These are phyloP conservation scores for Pristionchus maxplancki DNA, from an alignment of 2,888 invertebrate genomes.

Conservation along the genomic window DNA sequence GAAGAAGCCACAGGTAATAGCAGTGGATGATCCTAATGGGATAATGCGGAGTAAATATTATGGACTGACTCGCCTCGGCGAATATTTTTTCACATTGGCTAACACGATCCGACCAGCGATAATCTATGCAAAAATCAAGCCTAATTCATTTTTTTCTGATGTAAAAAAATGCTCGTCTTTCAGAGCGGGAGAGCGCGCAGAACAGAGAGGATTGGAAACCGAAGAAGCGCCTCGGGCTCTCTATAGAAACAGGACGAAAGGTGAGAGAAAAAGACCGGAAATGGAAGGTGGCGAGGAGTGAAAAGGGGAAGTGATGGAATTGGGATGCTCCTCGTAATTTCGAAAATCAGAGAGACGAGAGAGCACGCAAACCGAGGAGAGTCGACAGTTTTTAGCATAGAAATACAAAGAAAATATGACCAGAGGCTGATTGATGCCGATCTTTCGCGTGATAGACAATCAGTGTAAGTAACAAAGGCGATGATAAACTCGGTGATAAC, in stretches of 20 bases:
- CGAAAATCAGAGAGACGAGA: background rate
- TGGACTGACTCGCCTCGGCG: background rate
- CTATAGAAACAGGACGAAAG: background rate
- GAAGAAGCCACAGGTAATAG: background rate
- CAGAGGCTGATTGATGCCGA: background rate
- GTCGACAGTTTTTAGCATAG: too few relatives aligned
- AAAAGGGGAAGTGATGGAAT: background rate
- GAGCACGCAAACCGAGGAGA: too few relatives aligned
- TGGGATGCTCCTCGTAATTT: too few relatives aligned
- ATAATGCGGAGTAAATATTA: background rate
- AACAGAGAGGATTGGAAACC: too few relatives aligned
- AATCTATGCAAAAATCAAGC: too few relatives aligned
- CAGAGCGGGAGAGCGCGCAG: too few relatives aligned
- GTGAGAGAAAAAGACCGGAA: conserved; percentile 12
- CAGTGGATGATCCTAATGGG: conserved; percentile 3
- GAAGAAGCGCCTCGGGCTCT: too few relatives aligned
- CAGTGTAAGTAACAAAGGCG: background rate
- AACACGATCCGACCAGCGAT: too few relatives aligned
- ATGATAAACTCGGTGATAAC: background rate
- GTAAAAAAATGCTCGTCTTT: too few relatives aligned
- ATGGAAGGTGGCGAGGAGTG: background rate
- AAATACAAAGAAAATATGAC: background rate
- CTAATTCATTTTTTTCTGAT: too few relatives aligned
- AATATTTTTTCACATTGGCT: background rate
- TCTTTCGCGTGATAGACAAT: too few relatives aligned